phyloP scores from a whole-genome alignment of 1,140 invertebrate species.

The Orchesella cincta region DNA sequence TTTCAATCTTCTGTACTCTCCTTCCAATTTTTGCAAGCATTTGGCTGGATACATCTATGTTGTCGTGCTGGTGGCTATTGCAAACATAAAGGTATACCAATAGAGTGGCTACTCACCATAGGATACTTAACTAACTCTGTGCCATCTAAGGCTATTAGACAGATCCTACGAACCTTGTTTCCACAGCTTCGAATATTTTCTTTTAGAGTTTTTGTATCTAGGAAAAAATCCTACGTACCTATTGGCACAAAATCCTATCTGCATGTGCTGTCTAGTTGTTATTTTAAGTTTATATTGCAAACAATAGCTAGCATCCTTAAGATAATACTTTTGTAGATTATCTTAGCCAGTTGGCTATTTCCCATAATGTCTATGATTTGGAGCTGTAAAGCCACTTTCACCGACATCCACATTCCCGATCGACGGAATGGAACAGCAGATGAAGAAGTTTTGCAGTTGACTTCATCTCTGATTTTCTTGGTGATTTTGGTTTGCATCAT shows the following conservation, averaged over 20 bases:
- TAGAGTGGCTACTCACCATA: neutral
- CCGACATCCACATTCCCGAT: neutral
- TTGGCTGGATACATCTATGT: neutral
- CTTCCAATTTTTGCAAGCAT: neutral
- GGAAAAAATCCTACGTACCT: too few species aligned
- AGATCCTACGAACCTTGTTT: too few species aligned
- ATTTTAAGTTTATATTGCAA: too few species aligned
- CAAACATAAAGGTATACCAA: too few species aligned
- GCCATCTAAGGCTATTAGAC: too few species aligned
- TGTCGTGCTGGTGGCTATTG: neutral
- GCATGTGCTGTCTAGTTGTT: too few species aligned
- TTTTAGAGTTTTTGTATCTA: too few species aligned
- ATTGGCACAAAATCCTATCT: too few species aligned
- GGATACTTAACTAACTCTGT: too few species aligned
- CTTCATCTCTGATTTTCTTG: neutral
- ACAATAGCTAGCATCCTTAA: neutral
- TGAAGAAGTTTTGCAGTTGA: neutral
- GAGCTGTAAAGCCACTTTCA: neutral
- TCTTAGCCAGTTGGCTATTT: neutral
- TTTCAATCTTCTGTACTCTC: neutral
- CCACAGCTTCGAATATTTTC: too few species aligned
- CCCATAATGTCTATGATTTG: neutral
- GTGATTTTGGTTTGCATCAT: neutral
- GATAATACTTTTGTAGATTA: neutral
- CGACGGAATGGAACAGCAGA: neutral